Base-by-base conservation (phyloP, 2,797 vertebrate species). In the Eidolon dupreanum region DNA sequence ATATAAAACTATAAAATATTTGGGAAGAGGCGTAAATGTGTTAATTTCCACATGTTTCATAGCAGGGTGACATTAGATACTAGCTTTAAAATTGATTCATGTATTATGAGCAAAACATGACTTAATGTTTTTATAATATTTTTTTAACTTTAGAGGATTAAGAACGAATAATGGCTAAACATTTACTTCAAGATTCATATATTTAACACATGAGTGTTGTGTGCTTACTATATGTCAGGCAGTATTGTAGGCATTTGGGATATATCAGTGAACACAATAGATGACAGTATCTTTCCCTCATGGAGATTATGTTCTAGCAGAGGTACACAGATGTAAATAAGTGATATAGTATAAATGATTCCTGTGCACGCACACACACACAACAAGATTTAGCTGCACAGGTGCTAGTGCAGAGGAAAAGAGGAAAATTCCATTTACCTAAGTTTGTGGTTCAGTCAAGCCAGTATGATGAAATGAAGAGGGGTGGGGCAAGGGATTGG, bases 271-370 rank as follows among this genome's bases (percentile, higher is more conserved):
- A 65, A 86, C 73, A 55, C 85, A 90, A 86, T 7, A 73, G 28
- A 41, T 63, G 73, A 65, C 51, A 73, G 24, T 79, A 31, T n/a
- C 20, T 46, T 94, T 78, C 12, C 20, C 10, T 90, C 3, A 3
- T 36, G 46, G 41, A 87, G n/a, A 78, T 90, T 71, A 36, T 77
- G 55, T 63, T 94, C 43, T 87, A 79, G 74, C 33, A 94, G 65
- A 86, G 46, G 46, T 57, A 46, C n/a, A 46, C 10, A 65, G 82
- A 53, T 36, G 73, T 90, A 86, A 79, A 36, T 90, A 77, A 85
- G 71, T 63, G 63, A 78, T 87, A 26, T 1, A 55, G 36, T 31
- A 20, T 38, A 59, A 24, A 28, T 61, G 41, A 71, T 63, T 33
- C 2, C 6, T 77, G 33, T 46, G 43, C 12, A 4, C 46, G 3